These are phyloP conservation scores for Eutolmus rufibarbis DNA, from an alignment of 2,888 invertebrate species.

Conservation along the genomic window DNA sequence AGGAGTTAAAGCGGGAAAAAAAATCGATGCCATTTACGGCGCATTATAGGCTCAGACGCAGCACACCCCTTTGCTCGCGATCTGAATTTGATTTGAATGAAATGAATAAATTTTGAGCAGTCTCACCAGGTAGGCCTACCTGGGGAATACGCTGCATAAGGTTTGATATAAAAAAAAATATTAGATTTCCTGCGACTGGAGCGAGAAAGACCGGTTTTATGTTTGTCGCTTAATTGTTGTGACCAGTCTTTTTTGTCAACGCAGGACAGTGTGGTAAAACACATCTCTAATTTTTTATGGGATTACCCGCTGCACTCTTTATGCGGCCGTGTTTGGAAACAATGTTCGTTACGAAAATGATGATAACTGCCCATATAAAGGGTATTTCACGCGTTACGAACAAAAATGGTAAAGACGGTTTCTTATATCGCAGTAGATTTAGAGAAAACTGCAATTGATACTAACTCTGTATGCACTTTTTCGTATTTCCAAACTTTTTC, in stretches of 20 bases:
- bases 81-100: slow-evolving; percentile 1
- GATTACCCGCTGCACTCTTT: neutral
- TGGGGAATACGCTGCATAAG: neutral
- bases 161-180: neutral
- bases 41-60: neutral
- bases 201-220: neutral
- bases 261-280: neutral
- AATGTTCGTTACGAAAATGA: neutral
- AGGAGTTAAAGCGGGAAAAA: neutral
- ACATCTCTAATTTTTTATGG: neutral
- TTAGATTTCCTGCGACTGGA: neutral
- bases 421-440: neutral
- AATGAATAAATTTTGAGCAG: slow-evolving; percentile 8
- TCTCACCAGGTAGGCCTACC: neutral
- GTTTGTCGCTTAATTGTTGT: neutral
- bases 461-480: no score
- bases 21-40: slow-evolving; percentile 11
- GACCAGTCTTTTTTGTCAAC: neutral
- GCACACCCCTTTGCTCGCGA: slow-evolving; percentile 6
- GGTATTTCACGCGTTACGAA: neutral
- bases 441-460: no score
- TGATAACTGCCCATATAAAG: neutral
- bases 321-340: neutral
- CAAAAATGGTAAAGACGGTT: neutral
- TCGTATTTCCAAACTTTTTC: no score